These are phyloP conservation scores for Temnothorax nylanderi DNA, from an alignment of 1,140 invertebrate genomes.

Conservation along the genomic window DNA sequence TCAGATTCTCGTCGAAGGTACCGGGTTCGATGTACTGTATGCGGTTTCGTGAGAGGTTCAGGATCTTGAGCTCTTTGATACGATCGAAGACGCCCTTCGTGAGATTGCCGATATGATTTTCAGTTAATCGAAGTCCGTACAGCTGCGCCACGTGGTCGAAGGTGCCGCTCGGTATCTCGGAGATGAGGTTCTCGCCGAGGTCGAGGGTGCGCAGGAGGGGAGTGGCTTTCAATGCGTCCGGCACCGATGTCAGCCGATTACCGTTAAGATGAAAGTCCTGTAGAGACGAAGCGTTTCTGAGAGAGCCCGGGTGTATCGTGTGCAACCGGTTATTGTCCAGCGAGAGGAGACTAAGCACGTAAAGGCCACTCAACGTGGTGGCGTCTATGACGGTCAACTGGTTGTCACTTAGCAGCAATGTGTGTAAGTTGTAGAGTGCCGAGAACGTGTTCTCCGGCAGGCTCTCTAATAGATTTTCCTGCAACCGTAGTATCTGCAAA, in stretches of 20 bases:
- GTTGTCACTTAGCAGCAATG: conserved; percentile 94
- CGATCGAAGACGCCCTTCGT: conserved; percentile 93
- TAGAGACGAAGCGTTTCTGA: conserved; percentile 93
- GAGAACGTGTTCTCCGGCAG: conserved; percentile 94
- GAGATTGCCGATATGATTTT: conserved; percentile 95
- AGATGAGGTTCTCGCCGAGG: conserved; percentile 95
- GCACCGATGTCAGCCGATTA: conserved; percentile 93
- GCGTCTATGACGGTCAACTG: conserved; percentile 92
- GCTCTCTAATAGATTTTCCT: conserved; percentile 93
- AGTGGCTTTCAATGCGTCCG: conserved; percentile 93
- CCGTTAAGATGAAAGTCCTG: conserved; percentile 96
- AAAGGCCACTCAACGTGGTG: conserved; percentile 92
- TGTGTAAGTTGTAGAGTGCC: conserved; percentile 93
- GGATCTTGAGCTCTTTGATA: conserved; percentile 93
- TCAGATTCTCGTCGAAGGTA: conserved; percentile 93
- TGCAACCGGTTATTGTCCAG: conserved; percentile 94
- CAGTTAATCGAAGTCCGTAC: conserved; percentile 93
- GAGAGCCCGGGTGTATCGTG: conserved; percentile 91
- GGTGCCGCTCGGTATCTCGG: conserved; percentile 92
- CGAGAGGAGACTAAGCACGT: conserved; percentile 91
- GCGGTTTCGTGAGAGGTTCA: conserved; percentile 95
- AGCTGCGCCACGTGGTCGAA: conserved; percentile 93
- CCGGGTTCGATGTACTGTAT: conserved; percentile 94
- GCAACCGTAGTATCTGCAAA: conserved; percentile 92
- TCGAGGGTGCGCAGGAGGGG: conserved; percentile 94